phyloP scores from a whole-genome alignment of 2,888 invertebrate genomes.

The Oegoconia quadripuncta region DNA sequence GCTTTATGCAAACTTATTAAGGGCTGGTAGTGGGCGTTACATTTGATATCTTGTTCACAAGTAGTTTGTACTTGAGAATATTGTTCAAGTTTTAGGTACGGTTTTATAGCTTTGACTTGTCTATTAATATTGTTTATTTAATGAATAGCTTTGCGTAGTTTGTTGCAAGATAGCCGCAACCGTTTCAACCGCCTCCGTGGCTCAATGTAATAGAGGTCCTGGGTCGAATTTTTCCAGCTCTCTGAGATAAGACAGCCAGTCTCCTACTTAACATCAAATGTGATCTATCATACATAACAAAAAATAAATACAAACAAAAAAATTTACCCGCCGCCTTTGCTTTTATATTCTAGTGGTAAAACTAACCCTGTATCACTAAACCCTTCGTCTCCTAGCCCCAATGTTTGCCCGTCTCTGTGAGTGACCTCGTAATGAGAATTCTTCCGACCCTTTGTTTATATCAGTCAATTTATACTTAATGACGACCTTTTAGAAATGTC shows the following conservation, averaged over 20 bases:
- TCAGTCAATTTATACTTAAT: constrained; percentile 36
- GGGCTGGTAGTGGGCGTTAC: constrained; percentile 33
- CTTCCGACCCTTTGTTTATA: constrained; percentile 28
- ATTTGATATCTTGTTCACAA: constrained; percentile 52
- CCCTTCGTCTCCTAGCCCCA: constrained; percentile 28
- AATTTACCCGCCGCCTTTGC: too few species aligned
- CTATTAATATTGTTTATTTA: constrained; percentile 35
- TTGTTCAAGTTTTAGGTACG: constrained; percentile 36
- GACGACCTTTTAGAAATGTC: too few species aligned
- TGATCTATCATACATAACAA: too few species aligned
- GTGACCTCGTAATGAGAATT: constrained; percentile 48
- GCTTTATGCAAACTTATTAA: constrained; percentile 39
- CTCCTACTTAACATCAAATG: too few species aligned
- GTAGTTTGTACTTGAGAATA: constrained; percentile 39
- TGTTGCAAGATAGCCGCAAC: too few species aligned
- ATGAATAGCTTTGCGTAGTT: constrained; percentile 3
- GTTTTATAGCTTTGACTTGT: constrained; percentile 37
- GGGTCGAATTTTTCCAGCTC: too few species aligned
- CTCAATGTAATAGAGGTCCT: too few species aligned
- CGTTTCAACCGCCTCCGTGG: too few species aligned
- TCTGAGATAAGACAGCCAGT: too few species aligned
- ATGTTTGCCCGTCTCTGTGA: constrained; percentile 15
- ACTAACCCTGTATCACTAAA: constrained; percentile 14
- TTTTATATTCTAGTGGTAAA: too few species aligned
- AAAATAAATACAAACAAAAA: too few species aligned